Percentiles rank a stretch among this genome's conserved stretches.
Evolutionary conservation across 2,797 vertebrate genomes (phyloP).

Genomic region (Sylvilagus floridanus): DNA sequence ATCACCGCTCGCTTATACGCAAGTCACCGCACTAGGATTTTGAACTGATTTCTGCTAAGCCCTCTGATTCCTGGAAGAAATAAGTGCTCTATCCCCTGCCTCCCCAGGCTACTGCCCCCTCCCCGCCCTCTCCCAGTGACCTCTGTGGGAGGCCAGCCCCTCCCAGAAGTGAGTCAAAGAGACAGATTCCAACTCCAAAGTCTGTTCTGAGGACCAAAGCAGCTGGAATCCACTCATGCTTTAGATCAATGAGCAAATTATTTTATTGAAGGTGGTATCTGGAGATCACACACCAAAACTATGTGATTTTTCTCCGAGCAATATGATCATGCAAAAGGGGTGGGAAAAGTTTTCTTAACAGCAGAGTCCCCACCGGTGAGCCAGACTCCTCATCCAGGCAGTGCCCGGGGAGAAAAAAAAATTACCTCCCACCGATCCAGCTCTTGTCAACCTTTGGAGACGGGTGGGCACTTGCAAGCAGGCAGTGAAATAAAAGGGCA

Average conservation of each 20-base stretch:
- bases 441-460: constrained; percentile 10
- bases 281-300: constrained; percentile 12
- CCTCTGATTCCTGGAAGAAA: constrained; percentile 85
- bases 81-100: constrained; percentile 85
- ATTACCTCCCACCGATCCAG: neutral
- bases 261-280: constrained; percentile 59
- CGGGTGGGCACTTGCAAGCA: neutral
- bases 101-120: constrained; percentile 84
- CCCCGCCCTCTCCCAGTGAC: constrained; percentile 79
- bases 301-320: constrained; percentile 23
- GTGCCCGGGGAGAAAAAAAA: neutral
- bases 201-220: constrained; percentile 54
- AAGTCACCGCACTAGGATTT: constrained; percentile 82
- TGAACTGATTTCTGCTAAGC: constrained; percentile 79
- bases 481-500: neutral
- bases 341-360: neutral
- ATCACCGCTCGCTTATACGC: constrained; percentile 75
- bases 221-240: constrained; percentile 65
- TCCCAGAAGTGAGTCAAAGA: constrained; percentile 73
- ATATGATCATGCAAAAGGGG: constrained; percentile 44
- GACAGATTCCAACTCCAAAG: constrained; percentile 52
- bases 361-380: neutral
- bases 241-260: constrained; percentile 63
- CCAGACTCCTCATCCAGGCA: neutral
- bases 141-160: constrained; percentile 78